Percentiles rank a stretch among this genome's conserved stretches.
phyloP scores from a whole-genome alignment of 2,797 vertebrate species.

The Gobio occitaniae region DNA sequence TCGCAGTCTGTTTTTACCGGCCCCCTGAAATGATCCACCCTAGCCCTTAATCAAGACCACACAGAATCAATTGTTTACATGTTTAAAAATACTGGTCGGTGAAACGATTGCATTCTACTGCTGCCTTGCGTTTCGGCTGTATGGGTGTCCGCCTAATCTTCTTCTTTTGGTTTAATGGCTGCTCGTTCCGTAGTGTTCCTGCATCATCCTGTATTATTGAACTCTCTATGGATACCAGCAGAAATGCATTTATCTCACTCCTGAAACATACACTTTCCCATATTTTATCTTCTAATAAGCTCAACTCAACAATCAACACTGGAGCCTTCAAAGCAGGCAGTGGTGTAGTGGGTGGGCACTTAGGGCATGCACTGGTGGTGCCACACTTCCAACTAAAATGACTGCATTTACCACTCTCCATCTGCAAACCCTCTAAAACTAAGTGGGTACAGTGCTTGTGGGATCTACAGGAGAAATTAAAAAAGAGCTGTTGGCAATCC shows the following conservation, averaged over 20 bases:
- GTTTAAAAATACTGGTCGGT: background rate
- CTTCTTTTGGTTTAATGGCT: background rate
- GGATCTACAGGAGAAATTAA: background rate
- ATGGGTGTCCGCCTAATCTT: background rate
- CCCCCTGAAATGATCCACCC: slow-evolving; percentile 61
- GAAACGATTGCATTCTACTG: background rate
- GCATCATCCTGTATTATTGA: background rate
- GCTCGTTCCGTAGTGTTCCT: background rate
- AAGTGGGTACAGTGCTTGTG: background rate
- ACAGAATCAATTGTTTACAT: background rate
- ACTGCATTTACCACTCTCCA: background rate
- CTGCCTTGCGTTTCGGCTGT: background rate
- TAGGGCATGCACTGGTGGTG: background rate
- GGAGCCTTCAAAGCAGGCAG: background rate
- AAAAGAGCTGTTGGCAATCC: too few relatives aligned
- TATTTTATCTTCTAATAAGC: background rate
- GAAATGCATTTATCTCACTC: background rate
- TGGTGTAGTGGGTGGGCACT: background rate
- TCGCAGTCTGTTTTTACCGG: slow-evolving; percentile 84
- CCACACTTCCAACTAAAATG: too few relatives aligned
- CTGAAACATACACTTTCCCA: background rate
- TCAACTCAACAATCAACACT: background rate
- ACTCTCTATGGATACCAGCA: background rate
- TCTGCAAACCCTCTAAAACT: background rate
- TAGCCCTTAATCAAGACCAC: background rate